Evolutionary conservation across 2,888 invertebrate species (phyloP).

Genomic region (Brenthis daphne): DNA sequence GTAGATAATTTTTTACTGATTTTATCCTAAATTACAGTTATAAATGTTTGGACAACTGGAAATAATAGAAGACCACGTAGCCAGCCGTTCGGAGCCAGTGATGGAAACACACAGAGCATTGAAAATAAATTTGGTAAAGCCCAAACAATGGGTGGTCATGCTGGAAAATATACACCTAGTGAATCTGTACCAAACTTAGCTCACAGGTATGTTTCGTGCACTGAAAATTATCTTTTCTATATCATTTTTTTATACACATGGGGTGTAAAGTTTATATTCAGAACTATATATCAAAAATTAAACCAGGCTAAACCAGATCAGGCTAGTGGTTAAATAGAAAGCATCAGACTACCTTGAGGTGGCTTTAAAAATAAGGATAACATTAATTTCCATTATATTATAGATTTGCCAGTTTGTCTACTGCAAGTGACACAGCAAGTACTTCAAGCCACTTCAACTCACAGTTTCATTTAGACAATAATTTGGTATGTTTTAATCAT

Average conservation of each 20-base stretch:
- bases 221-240: background rate
- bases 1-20: background rate
- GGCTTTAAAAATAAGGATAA: background rate
- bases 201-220: conserved; percentile 59
- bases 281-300: too few species aligned
- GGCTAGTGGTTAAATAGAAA: background rate
- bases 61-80: conserved; percentile 81
- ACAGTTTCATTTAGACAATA: conserved; percentile 70
- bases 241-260: background rate
- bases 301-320: too few species aligned
- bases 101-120: conserved; percentile 66
- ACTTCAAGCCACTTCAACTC: conserved; percentile 71
- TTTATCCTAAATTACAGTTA: conserved; percentile 79
- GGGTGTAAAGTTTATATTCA: background rate
- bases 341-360: background rate
- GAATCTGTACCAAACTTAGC: conserved; percentile 80
- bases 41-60: conserved; percentile 93
- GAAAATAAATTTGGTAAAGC: conserved; percentile 90
- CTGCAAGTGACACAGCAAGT: conserved; percentile 74
- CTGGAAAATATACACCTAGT: conserved; percentile 91
- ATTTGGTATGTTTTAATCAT: conserved; percentile 56
- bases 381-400: conserved; percentile 54
- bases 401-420: conserved; percentile 87
- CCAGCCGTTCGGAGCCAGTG: conserved; percentile 69
- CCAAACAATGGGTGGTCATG: conserved; percentile 89